Percentiles rank a stretch among this genome's conserved stretches.
Conservation (phyloP, 2,888 invertebrate genomes). For the Xanthia togata region DNA sequence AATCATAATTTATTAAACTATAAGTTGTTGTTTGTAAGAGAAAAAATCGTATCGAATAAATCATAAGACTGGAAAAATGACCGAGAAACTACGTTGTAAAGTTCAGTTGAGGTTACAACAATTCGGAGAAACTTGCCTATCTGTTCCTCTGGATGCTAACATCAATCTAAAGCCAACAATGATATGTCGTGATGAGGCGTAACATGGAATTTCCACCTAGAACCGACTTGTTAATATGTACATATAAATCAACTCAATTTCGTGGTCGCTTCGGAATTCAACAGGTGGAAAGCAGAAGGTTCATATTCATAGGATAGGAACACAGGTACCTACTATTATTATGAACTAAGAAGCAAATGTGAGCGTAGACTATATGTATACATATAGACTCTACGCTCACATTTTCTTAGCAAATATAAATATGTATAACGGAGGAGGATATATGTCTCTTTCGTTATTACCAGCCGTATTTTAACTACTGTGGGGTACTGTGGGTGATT, state of each 20-base stretch:
- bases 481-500: too few relatives aligned
- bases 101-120: not conserved
- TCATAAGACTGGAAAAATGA: not conserved
- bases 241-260: slow-evolving; percentile 42
- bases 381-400: not conserved
- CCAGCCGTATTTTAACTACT: too few relatives aligned
- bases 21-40: not conserved
- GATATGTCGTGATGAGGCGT: slow-evolving; percentile 15
- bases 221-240: slow-evolving; percentile 26
- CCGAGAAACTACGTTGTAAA: not conserved
- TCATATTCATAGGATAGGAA: not conserved
- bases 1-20: not conserved
- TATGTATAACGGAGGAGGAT: too few relatives aligned
- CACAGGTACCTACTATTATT: too few relatives aligned
- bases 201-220: slow-evolving; percentile 13
- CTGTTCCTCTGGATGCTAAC: not conserved
- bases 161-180: slow-evolving; percentile 25
- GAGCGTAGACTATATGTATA: too few relatives aligned
- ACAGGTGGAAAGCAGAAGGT: slow-evolving; percentile 9
- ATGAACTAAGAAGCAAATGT: too few relatives aligned
- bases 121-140: not conserved
- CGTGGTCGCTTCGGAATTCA: slow-evolving; percentile 7
- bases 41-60: not conserved
- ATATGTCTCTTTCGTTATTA: too few relatives aligned
- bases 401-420: not conserved